These are phyloP conservation scores for Nothoprocta pentlandii DNA, from an alignment of 2,113 vertebrate species.

Conservation along the genomic window DNA sequence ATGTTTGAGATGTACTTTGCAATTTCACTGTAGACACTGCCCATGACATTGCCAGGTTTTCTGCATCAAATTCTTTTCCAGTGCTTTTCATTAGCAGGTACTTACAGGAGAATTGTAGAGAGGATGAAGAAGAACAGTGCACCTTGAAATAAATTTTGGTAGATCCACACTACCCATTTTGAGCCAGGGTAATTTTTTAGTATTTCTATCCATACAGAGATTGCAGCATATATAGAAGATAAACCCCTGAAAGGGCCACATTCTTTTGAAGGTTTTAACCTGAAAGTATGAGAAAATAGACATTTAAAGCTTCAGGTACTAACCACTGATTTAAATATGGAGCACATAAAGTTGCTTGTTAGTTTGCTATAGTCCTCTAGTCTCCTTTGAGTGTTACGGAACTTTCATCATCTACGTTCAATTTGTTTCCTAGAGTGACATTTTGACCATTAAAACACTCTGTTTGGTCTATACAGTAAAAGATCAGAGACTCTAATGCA, in stretches of 20 bases:
- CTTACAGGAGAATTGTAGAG: conserved; percentile 87
- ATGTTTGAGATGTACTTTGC: neutral
- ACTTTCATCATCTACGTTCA: neutral
- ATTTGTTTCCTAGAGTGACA: neutral
- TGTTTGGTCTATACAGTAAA: neutral
- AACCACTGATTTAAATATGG: neutral
- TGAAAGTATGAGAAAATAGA: conserved; percentile 49
- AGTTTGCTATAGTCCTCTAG: neutral
- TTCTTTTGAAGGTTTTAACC: conserved; percentile 84
- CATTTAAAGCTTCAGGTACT: neutral
- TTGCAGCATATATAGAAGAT: conserved; percentile 77
- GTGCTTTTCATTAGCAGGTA: neutral
- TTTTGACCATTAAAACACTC: neutral
- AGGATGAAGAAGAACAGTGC: conserved; percentile 91
- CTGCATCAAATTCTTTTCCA: neutral
- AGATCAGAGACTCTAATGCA: neutral
- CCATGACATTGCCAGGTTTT: neutral
- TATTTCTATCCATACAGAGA: conserved; percentile 81
- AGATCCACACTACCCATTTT: conserved; percentile 89
- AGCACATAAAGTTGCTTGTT: neutral
- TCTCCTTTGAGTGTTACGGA: neutral
- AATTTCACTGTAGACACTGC: neutral
- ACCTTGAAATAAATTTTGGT: conserved; percentile 85
- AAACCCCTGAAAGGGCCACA: conserved; percentile 93
- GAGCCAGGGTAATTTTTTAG: conserved; percentile 52